Evolutionary conservation across 2,888 invertebrate species (phyloP), one percentile per base, ranked within the genome.

Genomic region (Conchocele bisecta): DNA sequence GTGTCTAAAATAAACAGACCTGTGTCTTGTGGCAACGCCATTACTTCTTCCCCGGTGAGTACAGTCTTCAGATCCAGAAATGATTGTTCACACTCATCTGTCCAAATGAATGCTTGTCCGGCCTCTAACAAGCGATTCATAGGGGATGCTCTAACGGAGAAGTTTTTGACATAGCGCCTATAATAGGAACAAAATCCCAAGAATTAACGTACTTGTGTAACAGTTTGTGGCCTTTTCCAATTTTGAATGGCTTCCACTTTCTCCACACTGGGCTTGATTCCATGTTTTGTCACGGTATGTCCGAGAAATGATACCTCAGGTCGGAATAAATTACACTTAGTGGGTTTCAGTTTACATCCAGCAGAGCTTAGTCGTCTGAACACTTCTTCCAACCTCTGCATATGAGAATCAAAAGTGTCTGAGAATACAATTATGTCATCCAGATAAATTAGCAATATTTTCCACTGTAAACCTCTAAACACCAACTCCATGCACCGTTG

Each of bases 1-100:
- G 69, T 69, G 41, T 75, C 72, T 5, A 79, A 17, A 13, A 75
- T 66, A n/a, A n/a, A n/a, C n/a, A n/a, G n/a, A n/a, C n/a, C n/a
- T n/a, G n/a, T 48, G 17, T 48, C 17, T 22, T 37, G 33, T 22
- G 60, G 71, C 33, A 46, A 67, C 9, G 56, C 59, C 56, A 78
- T 46, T 1, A 78, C 63, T 54, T 56, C 46, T n/a, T 63, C 58
- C 15, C 42, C 37, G n/a, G 42, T 29, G 4, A 80, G 33, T 9
- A 35, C 60, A 20, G n/a, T 11, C 20, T 74, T 79, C 22, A 76
- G 24, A 6, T 37, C 42, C 3, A 41, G 22, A 51, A 78, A 81
- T 6, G 77, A 41, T 11, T 44, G 35, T 48, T 74, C 53, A 64
- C 67, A 69, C 33, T 63, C 59, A 2, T 58, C 48, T 11, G 46